These are phyloP conservation scores for Synanthedon andrenaeformis DNA, from an alignment of 2,888 invertebrate species.

Conservation along the genomic window DNA sequence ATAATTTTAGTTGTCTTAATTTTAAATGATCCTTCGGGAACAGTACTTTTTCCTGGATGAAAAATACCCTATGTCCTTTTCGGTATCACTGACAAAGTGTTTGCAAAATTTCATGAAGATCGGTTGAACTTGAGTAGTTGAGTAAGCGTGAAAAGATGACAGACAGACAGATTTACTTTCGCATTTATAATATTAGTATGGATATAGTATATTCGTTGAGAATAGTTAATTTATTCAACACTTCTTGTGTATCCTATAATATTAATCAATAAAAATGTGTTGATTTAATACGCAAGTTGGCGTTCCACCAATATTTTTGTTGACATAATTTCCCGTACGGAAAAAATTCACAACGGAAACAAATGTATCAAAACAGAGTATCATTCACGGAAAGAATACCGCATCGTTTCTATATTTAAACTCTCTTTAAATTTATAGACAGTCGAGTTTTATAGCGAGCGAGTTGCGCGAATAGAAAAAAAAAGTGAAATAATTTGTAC, in stretches of 20 bases:
- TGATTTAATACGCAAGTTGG: background rate
- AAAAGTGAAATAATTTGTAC: constrained; percentile 7
- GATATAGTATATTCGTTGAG: too few relatives aligned
- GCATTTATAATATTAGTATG: too few relatives aligned
- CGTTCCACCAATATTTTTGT: background rate
- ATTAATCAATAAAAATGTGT: background rate
- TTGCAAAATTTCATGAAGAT: too few relatives aligned
- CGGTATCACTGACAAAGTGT: too few relatives aligned
- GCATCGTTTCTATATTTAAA: background rate
- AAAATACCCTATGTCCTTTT: too few relatives aligned
- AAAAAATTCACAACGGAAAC: background rate
- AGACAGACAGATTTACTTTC: too few relatives aligned
- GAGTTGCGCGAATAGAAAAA: background rate
- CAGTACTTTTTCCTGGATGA: too few relatives aligned
- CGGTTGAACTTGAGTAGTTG: too few relatives aligned
- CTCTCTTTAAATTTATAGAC: background rate
- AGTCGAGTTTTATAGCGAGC: background rate
- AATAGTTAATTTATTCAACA: too few relatives aligned
- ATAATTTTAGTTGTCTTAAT: too few relatives aligned
- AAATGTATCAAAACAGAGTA: background rate
- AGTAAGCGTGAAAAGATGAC: too few relatives aligned
- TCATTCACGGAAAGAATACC: background rate
- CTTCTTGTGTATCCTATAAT: background rate
- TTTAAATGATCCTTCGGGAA: too few relatives aligned
- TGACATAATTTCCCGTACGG: background rate